Conservation (phyloP, 2,113 vertebrate genomes). For the Eudyptes chrysolophus region DNA sequence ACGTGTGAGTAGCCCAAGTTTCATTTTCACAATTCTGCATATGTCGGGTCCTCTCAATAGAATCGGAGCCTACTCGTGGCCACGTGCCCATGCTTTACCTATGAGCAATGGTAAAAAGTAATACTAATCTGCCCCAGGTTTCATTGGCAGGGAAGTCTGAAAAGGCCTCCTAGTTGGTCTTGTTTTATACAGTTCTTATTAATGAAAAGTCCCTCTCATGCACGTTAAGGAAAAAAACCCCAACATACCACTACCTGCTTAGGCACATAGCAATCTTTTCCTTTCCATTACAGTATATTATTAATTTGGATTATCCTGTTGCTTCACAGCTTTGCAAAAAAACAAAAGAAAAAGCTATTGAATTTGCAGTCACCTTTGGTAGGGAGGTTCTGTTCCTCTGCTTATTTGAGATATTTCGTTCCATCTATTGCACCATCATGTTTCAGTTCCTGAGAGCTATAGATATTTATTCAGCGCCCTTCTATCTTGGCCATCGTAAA, state of each 20-base stretch:
- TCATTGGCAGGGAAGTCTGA: not conserved
- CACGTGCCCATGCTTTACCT: not conserved
- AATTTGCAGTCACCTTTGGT: conserved; percentile 43
- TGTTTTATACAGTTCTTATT: not conserved
- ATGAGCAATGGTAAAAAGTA: not conserved
- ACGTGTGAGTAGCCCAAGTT: not conserved
- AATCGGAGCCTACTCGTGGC: not conserved
- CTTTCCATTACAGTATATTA: conserved; percentile 22
- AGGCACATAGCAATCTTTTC: not conserved
- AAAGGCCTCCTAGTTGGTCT: not conserved
- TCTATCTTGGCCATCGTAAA: conserved; percentile 52
- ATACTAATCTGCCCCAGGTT: not conserved
- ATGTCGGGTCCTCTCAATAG: not conserved
- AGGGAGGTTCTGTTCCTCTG: conserved; percentile 6
- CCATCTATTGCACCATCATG: not conserved
- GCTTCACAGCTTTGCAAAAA: conserved; percentile 1
- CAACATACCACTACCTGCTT: not conserved
- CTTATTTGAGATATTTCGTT: conserved; percentile 61
- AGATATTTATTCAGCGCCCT: conserved; percentile 56
- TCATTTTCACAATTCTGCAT: not conserved
- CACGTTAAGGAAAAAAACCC: not conserved
- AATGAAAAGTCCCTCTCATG: not conserved
- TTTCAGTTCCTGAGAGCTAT: conserved; percentile 41
- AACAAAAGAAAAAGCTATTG: not conserved
- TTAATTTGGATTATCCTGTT: conserved; percentile 48